Percentiles rank a stretch among this genome's conserved stretches.
Conservation (phyloP, 1,140 invertebrate species). For the Drosophila kikkawai region DNA sequence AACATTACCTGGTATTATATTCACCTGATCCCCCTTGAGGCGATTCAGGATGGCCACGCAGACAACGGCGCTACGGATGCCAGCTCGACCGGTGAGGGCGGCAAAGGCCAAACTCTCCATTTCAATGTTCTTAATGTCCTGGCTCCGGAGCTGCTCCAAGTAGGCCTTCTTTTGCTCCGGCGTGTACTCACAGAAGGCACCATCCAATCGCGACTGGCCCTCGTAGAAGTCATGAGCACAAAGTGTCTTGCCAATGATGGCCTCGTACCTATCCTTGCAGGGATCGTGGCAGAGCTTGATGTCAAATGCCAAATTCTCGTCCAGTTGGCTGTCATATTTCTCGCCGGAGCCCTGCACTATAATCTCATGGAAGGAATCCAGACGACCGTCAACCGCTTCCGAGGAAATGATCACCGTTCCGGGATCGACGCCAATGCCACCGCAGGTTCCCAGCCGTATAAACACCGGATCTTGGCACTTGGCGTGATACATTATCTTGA, state of each 20-base stretch:
- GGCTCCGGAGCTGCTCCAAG: conserved; percentile 89
- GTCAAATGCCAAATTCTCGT: conserved; percentile 91
- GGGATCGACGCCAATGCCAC: conserved; percentile 90
- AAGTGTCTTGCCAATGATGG: conserved; percentile 95
- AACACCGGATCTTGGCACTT: conserved; percentile 89
- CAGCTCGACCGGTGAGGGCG: conserved; percentile 94
- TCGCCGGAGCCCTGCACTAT: conserved; percentile 81
- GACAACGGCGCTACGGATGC: conserved; percentile 93
- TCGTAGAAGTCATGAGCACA: conserved; percentile 99
- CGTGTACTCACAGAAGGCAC: conserved; percentile 97
- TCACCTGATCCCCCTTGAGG: conserved; percentile 93
- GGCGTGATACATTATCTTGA: conserved; percentile 92
- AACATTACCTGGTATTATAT: background rate
- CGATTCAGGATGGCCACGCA: conserved; percentile 96
- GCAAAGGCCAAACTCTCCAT: conserved; percentile 96
- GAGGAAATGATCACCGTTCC: conserved; percentile 90
- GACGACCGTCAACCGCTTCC: conserved; percentile 88
- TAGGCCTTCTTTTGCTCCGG: conserved; percentile 94
- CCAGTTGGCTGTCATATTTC: conserved; percentile 89
- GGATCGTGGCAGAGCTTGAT: conserved; percentile 86
- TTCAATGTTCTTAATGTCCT: conserved; percentile 97
- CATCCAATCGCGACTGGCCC: conserved; percentile 91
- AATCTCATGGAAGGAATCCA: conserved; percentile 88
- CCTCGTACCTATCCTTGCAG: conserved; percentile 90
- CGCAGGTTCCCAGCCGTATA: conserved; percentile 91